Evolutionary conservation across 2,113 vertebrate species (phyloP).

Genomic region (Hippocampus zosterae): DNA sequence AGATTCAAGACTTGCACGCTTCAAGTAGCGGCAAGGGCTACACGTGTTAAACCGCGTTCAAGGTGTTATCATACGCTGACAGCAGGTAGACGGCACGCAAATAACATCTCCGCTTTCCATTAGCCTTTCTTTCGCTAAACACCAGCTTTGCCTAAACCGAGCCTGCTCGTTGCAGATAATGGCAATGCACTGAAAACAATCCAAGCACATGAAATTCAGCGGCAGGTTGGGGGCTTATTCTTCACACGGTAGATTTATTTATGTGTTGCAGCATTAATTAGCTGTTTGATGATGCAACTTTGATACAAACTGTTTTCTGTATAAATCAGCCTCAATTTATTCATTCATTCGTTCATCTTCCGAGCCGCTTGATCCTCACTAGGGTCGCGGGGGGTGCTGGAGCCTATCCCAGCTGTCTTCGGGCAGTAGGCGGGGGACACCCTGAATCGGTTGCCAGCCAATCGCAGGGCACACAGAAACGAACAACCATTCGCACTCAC

Average conservation of each 20-base stretch:
- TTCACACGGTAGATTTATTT: neutral
- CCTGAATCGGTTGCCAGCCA: too few species aligned
- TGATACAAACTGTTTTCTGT: neutral
- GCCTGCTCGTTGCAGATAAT: conserved; percentile 15
- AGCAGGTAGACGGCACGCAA: conserved; percentile 6
- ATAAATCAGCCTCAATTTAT: too few species aligned
- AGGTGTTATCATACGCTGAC: conserved; percentile 15
- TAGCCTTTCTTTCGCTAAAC: conserved; percentile 6
- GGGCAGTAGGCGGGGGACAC: too few species aligned
- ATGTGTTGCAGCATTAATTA: neutral
- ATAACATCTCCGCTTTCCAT: conserved; percentile 8
- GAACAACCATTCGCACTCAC: too few species aligned
- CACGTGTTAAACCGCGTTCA: conserved; percentile 26
- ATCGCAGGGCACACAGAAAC: too few species aligned
- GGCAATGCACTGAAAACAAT: neutral
- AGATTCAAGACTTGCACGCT: neutral
- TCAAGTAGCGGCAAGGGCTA: conserved; percentile 18
- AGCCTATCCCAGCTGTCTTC: too few species aligned
- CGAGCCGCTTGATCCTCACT: too few species aligned
- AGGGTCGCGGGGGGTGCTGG: too few species aligned
- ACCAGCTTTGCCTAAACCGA: neutral
- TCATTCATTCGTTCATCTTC: too few species aligned
- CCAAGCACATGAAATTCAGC: conserved; percentile 1
- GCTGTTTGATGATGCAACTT: neutral
- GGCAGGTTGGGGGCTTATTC: neutral